Evolutionary conservation across 2,113 vertebrate species (phyloP), one percentile per base, ranked within the genome.

Genomic region (Dipodomys merriami): DNA sequence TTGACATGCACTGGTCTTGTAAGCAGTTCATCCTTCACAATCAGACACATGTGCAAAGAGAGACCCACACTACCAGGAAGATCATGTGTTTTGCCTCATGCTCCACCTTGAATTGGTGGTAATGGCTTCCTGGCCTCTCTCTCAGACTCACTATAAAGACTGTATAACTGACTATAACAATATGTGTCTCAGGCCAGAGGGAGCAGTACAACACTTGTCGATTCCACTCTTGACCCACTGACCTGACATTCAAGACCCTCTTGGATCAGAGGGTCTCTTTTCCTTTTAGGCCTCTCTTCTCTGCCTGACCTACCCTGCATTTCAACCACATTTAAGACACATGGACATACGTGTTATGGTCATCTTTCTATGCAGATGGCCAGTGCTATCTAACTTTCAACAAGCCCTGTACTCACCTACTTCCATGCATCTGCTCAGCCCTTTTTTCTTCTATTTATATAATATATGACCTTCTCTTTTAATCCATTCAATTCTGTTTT

Each of bases 321-420:
- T 33, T 76, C 39, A 68, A 57, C 30, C 30, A 57, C 30, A 2
- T 72, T 74, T 49, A 39, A 85, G 46, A 76, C 25, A 33, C 64
- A 1, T 49, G 33, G 67, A 35, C 33, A 6, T 3, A n/a, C 29
- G 5, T 4, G 5, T 22, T 23, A 0, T 1, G 4, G 22, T 11
- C 6, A 82, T 30, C 33, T 44, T 83, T 69, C 85, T 35, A 13
- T 6, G 2, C 0, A 0, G 6, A n/a, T 1, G 5, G 72, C 65
- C 5, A 0, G 7, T 10, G 5, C 16, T 15, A 20, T n/a, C 46
- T 7, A 12, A 19, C 60, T 16, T 46, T 67, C 7, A 64, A 3
- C 15, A 49, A 79, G 27, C 22, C 29, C 62, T 29, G 7, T 22
- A 15, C 20, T 71, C 6, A 15, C 29, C n/a, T n/a, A 49, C 5